Evolutionary conservation across 2,888 invertebrate genomes (phyloP).

Genomic region (Callyntrura sp.): DNA sequence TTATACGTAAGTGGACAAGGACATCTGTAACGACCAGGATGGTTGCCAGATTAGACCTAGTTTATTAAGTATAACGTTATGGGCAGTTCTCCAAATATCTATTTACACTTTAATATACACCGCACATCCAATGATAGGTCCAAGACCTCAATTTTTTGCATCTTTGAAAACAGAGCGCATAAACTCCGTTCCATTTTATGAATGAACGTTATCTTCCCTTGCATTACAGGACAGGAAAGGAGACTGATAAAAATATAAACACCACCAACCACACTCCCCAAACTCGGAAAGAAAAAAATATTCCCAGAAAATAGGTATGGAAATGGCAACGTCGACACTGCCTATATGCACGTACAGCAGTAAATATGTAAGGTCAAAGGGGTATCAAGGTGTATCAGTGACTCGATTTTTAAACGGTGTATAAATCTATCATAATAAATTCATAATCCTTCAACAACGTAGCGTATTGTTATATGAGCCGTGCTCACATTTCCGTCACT

Average conservation of each 20-base stretch:
- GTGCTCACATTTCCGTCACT: too few species aligned
- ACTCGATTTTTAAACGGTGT: too few species aligned
- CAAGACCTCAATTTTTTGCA: conserved; percentile 73
- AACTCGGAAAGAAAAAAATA: too few species aligned
- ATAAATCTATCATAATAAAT: too few species aligned
- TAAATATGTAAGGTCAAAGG: too few species aligned
- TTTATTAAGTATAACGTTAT: conserved; percentile 61
- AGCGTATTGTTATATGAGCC: too few species aligned
- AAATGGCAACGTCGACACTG: too few species aligned
- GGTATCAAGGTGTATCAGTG: too few species aligned
- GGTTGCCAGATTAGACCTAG: conserved; percentile 59
- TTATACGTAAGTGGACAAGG: conserved; percentile 67
- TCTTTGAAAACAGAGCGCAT: conserved; percentile 60
- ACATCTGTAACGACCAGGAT: conserved; percentile 41
- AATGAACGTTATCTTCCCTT: conserved; percentile 17
- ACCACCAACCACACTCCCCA: background rate
- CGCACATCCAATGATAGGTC: conserved; percentile 63
- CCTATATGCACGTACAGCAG: too few species aligned
- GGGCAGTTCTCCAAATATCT: conserved; percentile 47
- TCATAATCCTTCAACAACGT: too few species aligned
- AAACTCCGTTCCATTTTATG: conserved; percentile 56
- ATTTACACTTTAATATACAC: conserved; percentile 23
- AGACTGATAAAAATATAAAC: background rate
- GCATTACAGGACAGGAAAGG: background rate
- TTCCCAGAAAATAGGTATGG: too few species aligned